Evolutionary conservation across 2,797 vertebrate genomes (phyloP).

Genomic region (Pempheris klunzingeri): DNA sequence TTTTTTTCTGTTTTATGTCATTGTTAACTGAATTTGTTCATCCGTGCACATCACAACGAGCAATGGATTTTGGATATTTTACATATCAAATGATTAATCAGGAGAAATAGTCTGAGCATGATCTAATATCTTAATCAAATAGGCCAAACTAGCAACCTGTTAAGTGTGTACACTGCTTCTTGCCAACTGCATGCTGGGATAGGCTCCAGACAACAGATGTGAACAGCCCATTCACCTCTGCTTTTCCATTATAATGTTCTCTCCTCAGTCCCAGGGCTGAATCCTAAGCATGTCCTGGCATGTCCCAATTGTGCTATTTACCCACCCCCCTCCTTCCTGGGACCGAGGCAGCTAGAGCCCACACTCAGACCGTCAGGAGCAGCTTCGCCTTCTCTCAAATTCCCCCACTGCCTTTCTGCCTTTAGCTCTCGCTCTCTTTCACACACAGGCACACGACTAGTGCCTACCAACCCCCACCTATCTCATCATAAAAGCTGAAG

Average conservation of each 20-base stretch:
- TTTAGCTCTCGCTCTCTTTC: slow-evolving; percentile 56
- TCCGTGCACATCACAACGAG: too few relatives aligned
- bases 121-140: slow-evolving; percentile 20
- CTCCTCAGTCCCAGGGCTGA: slow-evolving; percentile 57
- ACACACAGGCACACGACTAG: slow-evolving; percentile 61
- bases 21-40: too few relatives aligned
- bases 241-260: slow-evolving; percentile 55
- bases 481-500: slow-evolving; percentile 72
- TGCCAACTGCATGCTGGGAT: slow-evolving; percentile 53
- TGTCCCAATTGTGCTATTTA: slow-evolving; percentile 76
- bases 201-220: slow-evolving; percentile 66
- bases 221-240: slow-evolving; percentile 62
- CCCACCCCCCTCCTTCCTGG: slow-evolving; percentile 53
- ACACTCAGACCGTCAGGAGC: slow-evolving; percentile 66
- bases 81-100: slow-evolving; percentile 25
- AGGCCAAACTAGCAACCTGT: slow-evolving; percentile 18
- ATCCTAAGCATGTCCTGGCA: slow-evolving; percentile 79
- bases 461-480: slow-evolving; percentile 71
- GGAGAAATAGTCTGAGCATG: not conserved
- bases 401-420: slow-evolving; percentile 60
- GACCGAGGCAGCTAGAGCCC: slow-evolving; percentile 64
- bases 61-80: slow-evolving; percentile 6
- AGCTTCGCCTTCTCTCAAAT: slow-evolving; percentile 69
- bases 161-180: not conserved
- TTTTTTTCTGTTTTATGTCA: not conserved